Evolutionary conservation across 2,113 vertebrate species (phyloP), one percentile per base, ranked within the genome.

Genomic region (Microtus richardsoni): DNA sequence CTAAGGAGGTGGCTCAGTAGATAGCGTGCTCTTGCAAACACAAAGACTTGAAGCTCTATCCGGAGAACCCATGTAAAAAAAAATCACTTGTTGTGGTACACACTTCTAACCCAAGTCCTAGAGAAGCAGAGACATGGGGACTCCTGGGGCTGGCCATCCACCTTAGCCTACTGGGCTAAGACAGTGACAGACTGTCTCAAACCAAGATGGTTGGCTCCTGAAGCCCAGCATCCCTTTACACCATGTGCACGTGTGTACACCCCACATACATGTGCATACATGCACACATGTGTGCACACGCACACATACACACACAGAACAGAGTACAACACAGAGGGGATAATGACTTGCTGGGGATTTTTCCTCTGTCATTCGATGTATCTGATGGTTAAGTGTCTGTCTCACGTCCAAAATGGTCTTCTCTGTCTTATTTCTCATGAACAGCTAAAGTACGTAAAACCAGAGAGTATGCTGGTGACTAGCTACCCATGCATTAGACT

Each of bases 381-480:
- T 71, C 78, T 64, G 24, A n/a, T 28, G 49, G 54, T 28, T 22
- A 41, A 77, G 52, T 33, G 17, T 68, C 68, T 73, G 75, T n/a
- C 70, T 52, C 1, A 5, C 2, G 14, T 36, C 39, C 0, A 5
- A 3, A n/a, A 0, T 58, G 33, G 73, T 91, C 73, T 33, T 71
- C 54, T 70, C 26, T 71, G 28, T 75, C 47, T 66, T 22, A 33
- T 64, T 16, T 22, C 64, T 54, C 5, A 11, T 9, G 6, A 71
- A 77, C 68, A 83, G 71, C 85, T 96, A 86, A 62, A 77, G 71
- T 33, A 41, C 14, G 30, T 54, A 85, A 82, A 77, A 21, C 44
- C 86, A 73, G 58, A 91, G 71, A 64, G 70, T 39, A 60, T 33
- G 24, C 39, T 16, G 30, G 47, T 94, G 70, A 64, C 62, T 88